Percentiles rank a stretch among this genome's conserved stretches.
phyloP scores from a whole-genome alignment of 2,797 vertebrate genomes.

The Spondyliosoma cantharus region DNA sequence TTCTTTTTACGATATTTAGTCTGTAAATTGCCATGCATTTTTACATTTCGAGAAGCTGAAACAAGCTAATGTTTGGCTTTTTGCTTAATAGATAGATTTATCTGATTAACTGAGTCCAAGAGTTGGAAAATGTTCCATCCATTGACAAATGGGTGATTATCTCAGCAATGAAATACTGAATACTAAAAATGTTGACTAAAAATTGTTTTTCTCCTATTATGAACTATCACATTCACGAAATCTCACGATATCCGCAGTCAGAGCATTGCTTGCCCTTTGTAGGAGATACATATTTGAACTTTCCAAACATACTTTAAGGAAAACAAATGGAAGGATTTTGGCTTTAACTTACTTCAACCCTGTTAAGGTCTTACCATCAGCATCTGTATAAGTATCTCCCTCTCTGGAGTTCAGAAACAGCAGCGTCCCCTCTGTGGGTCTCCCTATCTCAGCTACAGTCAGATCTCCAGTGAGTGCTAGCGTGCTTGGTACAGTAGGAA shows the following conservation, averaged over 20 bases:
- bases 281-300: background rate
- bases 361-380: slow-evolving; percentile 15
- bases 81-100: background rate
- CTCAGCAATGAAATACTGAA: background rate
- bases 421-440: slow-evolving; percentile 53
- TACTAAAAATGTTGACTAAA: background rate
- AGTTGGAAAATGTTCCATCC: background rate
- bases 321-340: background rate
- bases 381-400: slow-evolving; percentile 32
- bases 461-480: slow-evolving; percentile 66
- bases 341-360: slow-evolving; percentile 21
- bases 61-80: background rate
- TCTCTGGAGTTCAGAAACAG: slow-evolving; percentile 47
- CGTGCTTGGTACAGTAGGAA: slow-evolving; percentile 80
- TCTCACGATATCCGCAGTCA: background rate
- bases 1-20: background rate
- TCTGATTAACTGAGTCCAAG: background rate
- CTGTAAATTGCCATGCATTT: background rate
- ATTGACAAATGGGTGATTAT: background rate
- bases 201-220: background rate
- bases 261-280: background rate
- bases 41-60: background rate
- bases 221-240: background rate
- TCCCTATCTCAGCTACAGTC: slow-evolving; percentile 60
- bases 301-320: background rate